phyloP scores from a whole-genome alignment of 2,888 invertebrate species.

The Cerceris rybyensis region DNA sequence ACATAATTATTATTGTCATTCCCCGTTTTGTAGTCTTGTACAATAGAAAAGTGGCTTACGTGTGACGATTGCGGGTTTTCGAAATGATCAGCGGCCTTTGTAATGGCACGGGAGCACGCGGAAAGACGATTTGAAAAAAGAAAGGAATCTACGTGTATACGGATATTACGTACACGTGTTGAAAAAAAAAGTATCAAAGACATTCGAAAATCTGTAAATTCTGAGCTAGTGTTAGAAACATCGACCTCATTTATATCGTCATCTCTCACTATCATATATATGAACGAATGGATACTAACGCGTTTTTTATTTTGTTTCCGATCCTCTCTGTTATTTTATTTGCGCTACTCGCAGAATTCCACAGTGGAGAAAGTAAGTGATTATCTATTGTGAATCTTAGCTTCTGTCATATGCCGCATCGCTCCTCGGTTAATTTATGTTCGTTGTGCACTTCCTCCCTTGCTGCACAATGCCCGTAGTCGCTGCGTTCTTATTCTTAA shows the following conservation, averaged over 20 bases:
- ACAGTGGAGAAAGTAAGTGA: constrained; percentile 97
- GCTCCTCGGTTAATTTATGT: constrained; percentile 61
- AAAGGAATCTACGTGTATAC: constrained; percentile 14
- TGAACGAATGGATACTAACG: constrained; percentile 79
- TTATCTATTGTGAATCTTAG: constrained; percentile 74
- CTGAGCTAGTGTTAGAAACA: constrained; percentile 59
- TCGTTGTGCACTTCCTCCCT: constrained; percentile 58
- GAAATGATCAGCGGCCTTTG: constrained; percentile 53
- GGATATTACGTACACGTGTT: neutral
- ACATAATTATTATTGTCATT: constrained; percentile 80
- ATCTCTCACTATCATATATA: constrained; percentile 70
- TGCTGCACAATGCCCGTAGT: constrained; percentile 68
- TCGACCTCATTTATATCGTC: constrained; percentile 67
- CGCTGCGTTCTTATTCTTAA: constrained; percentile 28
- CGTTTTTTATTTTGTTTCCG: constrained; percentile 82
- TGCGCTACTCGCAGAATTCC: constrained; percentile 89
- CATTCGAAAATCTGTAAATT: constrained; percentile 70
- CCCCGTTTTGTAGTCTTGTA: constrained; percentile 62
- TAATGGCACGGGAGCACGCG: constrained; percentile 25
- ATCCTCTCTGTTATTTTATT: constrained; percentile 82
- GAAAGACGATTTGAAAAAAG: constrained; percentile 10
- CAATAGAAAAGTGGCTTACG: constrained; percentile 63
- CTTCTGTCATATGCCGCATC: constrained; percentile 70
- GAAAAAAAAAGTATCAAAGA: constrained; percentile 12
- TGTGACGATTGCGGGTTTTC: constrained; percentile 68